Base-by-base conservation (phyloP, 2,888 invertebrate species). In the Ceraclea dissimilis region DNA sequence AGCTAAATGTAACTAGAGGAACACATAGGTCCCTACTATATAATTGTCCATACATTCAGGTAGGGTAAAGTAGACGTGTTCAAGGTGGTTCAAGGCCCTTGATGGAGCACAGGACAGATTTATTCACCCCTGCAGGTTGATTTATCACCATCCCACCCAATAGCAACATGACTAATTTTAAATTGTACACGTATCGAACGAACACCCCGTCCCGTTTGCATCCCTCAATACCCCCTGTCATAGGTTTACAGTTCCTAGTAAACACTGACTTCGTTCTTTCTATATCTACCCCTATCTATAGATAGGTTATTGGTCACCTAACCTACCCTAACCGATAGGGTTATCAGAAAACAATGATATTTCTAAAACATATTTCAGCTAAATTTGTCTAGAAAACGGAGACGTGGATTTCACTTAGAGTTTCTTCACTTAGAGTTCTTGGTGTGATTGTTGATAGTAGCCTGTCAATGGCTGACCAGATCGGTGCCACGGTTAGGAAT, bases 101-200 rank as follows among this genome's bases (percentile, higher is more conserved):
- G 43, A 33, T 47, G 58, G 60, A 49, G 52, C 58, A 26, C 58
- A 47, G 56, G 58, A 51, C 60, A 62, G 62, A 62, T 62, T 62
- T 62, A 62, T 62, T 53, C 60, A 21, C 56, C 60, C 58, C 60
- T 58, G 60, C 33, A 50, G 52, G 52, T 58, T 62, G 62, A 62
- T 62, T 62, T 62, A 62, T 58, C 56, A 55, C 50, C 54, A 56
- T 8, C 48, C 55, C 57, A 22, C 44, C 57, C 59, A 57, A 54
- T 58, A 57, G 56, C 55, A 58, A 60, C 61, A 61, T 61, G 61
- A 61, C 59, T 61, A 60, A 61, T 61, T 61, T 61, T 60, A 60
- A 61, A 61, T 61, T 59, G 59, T 57, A 59, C 55, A 56, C 59
- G 59, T 59, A 59, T 54, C 59, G 59, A 52, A 54, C 57, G 18